These are phyloP conservation scores for Epizoanthus ramosus DNA, from an alignment of 92 coral and sea anemone genomes.

Conservation along the genomic window DNA sequence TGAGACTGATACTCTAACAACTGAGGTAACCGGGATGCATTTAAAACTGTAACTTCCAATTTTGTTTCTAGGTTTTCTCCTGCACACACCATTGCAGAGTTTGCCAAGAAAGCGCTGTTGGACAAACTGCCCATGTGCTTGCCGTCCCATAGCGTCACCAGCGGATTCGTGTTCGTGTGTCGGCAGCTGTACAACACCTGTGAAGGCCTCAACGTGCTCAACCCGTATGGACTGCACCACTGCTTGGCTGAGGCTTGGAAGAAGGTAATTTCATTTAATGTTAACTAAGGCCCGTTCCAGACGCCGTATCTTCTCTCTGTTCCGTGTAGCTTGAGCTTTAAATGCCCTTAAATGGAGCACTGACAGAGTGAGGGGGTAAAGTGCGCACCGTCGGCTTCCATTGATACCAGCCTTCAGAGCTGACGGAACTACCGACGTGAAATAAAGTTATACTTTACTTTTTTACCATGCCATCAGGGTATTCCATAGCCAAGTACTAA, in stretches of 20 bases:
- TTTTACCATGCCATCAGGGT: too few species aligned
- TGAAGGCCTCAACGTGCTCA: slow-evolving; percentile 89
- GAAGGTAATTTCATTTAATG: slow-evolving; percentile 50
- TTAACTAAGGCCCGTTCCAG: too few species aligned
- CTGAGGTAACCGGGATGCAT: not conserved
- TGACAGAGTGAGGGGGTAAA: too few species aligned
- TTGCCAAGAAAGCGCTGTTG: slow-evolving; percentile 90
- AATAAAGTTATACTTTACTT: too few species aligned
- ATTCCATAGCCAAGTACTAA: too few species aligned
- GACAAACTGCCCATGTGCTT: slow-evolving; percentile 71
- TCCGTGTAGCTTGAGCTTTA: too few species aligned
- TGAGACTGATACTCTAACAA: not conserved
- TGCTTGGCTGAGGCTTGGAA: slow-evolving; percentile 92
- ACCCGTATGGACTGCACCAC: slow-evolving; percentile 88
- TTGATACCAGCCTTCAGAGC: too few species aligned
- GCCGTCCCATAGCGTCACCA: slow-evolving; percentile 74
- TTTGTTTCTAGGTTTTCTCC: slow-evolving; percentile 78
- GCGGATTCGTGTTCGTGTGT: slow-evolving; percentile 93
- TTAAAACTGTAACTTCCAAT: not conserved
- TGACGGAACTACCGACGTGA: too few species aligned
- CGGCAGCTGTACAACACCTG: slow-evolving; percentile 96
- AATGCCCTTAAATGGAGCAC: too few species aligned
- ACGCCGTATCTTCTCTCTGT: too few species aligned
- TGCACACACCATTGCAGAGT: slow-evolving; percentile 90
- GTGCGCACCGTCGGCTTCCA: too few species aligned